Base-by-base conservation (phyloP, 1,140 invertebrate species). In the Wiebesia pumilae region DNA sequence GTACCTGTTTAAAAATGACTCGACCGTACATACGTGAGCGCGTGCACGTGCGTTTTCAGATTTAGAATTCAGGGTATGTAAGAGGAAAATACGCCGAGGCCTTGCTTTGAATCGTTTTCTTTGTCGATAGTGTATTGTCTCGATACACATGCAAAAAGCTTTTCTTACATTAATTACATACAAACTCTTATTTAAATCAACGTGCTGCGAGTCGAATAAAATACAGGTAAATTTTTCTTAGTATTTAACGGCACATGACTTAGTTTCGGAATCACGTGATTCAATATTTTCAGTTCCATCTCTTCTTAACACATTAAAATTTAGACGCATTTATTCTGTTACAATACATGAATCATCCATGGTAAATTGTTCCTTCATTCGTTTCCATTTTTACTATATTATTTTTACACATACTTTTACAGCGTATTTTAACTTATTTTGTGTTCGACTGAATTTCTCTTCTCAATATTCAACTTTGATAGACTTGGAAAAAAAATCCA, bases 1-100 rank as follows among this genome's bases (percentile, higher is more conserved):
- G 82, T 83, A 62, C 35, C 71, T 35, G 35, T 83, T 75, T 75
- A 14, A 40, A 33, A 77, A 77, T 40, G 51, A 58, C 33, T 47
- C 43, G 69, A 33, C 1, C n/a, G 27, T 21, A 16, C n/a, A 21
- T 9, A 12, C 30, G 21, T 38, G 16, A 0, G 7, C 27, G 24
- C 21, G 1, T 1, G 21, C 33, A 10, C 33, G 33, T 40, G 69
- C 9, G 65, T 27, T 51, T 35, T 71, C 43, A n/a, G 35, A 65
- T 67, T 43, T 67, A 67, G 38, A 40, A 43, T 75, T 75, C 71
- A 38, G 38, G 12, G 71, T 43, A 43, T 12, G 71, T n/a, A 43
- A 19, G 40, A 43, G 71, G 38, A 38, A 35, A 38, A 71, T 71
- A 38, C 19, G 33, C 0, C 3, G 69, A 14, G 33, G 12, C 33